These are phyloP conservation scores for Bombylius discolor DNA, from an alignment of 2,888 invertebrate genomes.

Conservation along the genomic window DNA sequence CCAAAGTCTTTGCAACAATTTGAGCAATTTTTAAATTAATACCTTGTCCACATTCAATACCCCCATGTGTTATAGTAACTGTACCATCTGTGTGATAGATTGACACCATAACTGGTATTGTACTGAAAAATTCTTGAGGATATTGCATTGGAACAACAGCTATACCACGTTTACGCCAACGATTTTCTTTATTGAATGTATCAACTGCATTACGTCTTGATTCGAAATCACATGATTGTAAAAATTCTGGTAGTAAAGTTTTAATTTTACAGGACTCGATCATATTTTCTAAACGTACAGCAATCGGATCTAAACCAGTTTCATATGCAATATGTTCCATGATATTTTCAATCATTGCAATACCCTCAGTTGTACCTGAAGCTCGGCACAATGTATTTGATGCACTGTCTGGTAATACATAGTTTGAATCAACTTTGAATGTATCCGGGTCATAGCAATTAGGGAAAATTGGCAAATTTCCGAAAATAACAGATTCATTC, in stretches of 20 bases:
- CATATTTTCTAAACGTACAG: conserved; percentile 46
- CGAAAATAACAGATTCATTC: conserved; percentile 38
- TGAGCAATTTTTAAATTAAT: conserved; percentile 65
- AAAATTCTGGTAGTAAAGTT: conserved; percentile 42
- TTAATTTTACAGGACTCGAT: conserved; percentile 36
- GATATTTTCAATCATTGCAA: conserved; percentile 49
- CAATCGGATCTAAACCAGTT: conserved; percentile 43
- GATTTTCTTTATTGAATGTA: conserved; percentile 47
- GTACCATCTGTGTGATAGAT: conserved; percentile 58
- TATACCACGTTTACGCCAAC: conserved; percentile 65
- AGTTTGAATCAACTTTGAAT: conserved; percentile 42
- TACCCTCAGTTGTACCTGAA: conserved; percentile 39
- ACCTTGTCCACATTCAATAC: conserved; percentile 66
- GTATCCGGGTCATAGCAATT: conserved; percentile 45
- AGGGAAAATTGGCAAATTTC: conserved; percentile 17
- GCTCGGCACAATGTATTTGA: conserved; percentile 50
- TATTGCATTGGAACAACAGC: conserved; percentile 55
- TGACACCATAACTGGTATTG: conserved; percentile 46
- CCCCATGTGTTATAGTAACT: conserved; percentile 54
- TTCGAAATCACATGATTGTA: conserved; percentile 41
- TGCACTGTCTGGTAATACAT: conserved; percentile 46
- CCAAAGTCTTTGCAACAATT: conserved; percentile 54
- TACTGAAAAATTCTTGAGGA: conserved; percentile 42
- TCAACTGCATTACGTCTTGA: conserved; percentile 37
- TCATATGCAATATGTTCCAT: conserved; percentile 52